Base-by-base conservation (phyloP, 2,113 vertebrate genomes). In the Chlorodrepanis virens region DNA sequence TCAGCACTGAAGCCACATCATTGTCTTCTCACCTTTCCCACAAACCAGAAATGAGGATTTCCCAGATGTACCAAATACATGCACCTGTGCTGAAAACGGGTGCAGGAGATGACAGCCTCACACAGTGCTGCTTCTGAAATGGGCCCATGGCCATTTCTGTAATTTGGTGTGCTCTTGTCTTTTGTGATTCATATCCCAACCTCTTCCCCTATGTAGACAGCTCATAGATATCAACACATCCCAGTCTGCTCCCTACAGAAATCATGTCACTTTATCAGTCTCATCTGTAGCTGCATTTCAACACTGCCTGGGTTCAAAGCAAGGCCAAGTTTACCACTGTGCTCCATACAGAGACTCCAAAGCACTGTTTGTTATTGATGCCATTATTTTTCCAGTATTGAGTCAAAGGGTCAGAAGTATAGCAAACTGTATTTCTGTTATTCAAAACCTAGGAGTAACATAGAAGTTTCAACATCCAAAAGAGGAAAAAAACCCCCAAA, bases 401-500 rank as follows among this genome's bases (percentile, higher is more conserved):
- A 92, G 47, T 72, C 18, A 24, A 79, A 83, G 29, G 24, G 44
- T 59, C 12, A n/a, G 64, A 94, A 71, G 25, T 3, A 24, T 6
- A 68, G 27, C 53, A 68, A 83, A 83, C 3, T 28, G 3, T 18
- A 29, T 53, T 83, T 80, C 37, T 78, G 11, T 89, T 82, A 40
- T 20, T 60, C 24, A 37, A 85, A 84, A 23, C 17, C 15, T 14
- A 63, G 52, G 28, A 75, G 22, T 40, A 85, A 81, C 5, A 65
- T 2, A 61, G 19, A 78, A 33, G 10, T 45, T 83, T 77, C n/a
- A 77, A n/a, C 19, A 81, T 23, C 9, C 27, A 40, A 80, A 72
- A 68, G 13, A 45, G 4, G 5, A 40, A 40, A 40, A 9, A 31
- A 37, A 20, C 0, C 0, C 4, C 9, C 8, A 52, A 40, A 56